phyloP scores from a whole-genome alignment of 2,888 invertebrate genomes.

The Ormyrus nitidulus region DNA sequence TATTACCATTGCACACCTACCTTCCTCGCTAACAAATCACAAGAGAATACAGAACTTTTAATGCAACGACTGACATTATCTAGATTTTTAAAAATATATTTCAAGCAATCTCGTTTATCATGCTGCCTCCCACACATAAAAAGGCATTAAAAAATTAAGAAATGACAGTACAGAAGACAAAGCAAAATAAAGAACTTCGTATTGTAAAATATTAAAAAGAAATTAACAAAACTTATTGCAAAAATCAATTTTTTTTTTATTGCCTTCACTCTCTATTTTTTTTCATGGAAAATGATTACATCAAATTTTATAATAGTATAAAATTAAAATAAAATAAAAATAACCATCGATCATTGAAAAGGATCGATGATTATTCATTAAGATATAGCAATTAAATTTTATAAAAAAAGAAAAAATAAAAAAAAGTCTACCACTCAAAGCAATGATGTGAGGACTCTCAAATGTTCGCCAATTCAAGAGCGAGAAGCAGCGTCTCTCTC shows the following conservation, averaged over 20 bases:
- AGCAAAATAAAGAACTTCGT: constrained; percentile 17
- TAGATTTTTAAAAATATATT: neutral
- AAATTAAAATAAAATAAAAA: constrained; percentile 31
- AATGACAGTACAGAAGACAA: neutral
- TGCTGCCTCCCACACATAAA: constrained; percentile 47
- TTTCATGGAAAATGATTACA: constrained; percentile 31
- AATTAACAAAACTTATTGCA: constrained; percentile 46
- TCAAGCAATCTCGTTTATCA: neutral
- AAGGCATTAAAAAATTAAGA: constrained; percentile 5
- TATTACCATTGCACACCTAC: constrained; percentile 49
- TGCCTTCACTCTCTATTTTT: constrained; percentile 23
- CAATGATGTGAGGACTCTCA: no score
- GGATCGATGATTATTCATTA: no score
- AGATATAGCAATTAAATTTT: no score
- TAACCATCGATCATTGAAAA: no score
- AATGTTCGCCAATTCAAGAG: no score
- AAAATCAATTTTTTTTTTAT: constrained; percentile 49
- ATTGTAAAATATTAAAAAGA: no score
- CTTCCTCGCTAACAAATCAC: constrained; percentile 54
- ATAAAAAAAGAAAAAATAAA: no score
- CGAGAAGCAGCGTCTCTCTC: no score
- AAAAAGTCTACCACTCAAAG: no score
- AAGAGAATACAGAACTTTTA: constrained; percentile 51
- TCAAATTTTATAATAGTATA: constrained; percentile 21
- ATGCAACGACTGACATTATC: neutral